phyloP scores from a whole-genome alignment of 2,113 vertebrate species.

The Columba livia region DNA sequence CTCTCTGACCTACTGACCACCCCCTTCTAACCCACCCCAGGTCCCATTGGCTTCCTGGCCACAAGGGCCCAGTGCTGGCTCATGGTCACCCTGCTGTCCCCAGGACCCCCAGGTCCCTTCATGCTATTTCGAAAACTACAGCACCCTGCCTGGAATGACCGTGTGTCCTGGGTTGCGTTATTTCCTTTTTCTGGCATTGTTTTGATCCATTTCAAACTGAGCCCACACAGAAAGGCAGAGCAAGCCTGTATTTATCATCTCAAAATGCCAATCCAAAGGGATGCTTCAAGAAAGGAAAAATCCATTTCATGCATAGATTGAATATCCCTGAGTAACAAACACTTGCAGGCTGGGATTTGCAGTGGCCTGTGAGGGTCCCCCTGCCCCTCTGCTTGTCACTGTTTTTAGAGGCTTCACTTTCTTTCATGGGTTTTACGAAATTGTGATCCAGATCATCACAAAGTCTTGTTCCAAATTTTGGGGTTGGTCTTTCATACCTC shows the following conservation, averaged over 20 bases:
- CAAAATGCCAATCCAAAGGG: not conserved
- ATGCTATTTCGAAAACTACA: not conserved
- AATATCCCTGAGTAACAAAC: not conserved
- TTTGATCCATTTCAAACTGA: not conserved
- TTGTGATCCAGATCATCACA: not conserved
- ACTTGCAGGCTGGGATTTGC: not conserved
- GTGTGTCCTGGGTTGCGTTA: not conserved
- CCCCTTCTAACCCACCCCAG: no score
- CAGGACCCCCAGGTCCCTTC: no score
- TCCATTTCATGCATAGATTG: not conserved
- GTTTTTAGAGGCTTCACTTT: not conserved
- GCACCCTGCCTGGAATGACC: not conserved
- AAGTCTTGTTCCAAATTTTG: not conserved
- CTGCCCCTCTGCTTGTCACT: not conserved
- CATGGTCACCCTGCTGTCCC: no score
- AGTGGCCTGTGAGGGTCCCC: not conserved
- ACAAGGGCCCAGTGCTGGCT: no score
- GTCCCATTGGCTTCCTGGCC: no score
- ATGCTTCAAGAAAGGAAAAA: not conserved
- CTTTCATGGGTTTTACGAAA: not conserved
- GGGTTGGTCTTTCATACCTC: not conserved
- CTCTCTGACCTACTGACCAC: no score
- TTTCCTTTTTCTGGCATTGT: not conserved
- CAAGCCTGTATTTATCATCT: not conserved
- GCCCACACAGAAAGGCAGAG: not conserved